Evolutionary conservation across 2,888 invertebrate genomes (phyloP).

Genomic region (Caenorhabditis parvicauda): DNA sequence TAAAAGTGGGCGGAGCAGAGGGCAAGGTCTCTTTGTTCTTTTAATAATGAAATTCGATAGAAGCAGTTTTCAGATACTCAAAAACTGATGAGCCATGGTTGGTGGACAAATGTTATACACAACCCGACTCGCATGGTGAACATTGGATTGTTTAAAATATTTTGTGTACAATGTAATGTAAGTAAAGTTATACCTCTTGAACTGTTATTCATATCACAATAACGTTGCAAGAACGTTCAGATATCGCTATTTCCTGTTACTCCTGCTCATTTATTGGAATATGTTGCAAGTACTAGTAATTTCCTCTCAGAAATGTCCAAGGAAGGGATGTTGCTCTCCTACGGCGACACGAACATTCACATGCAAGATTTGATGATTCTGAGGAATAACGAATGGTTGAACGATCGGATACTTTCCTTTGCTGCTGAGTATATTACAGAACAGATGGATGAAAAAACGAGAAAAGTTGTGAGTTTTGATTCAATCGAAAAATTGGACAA

Average conservation of each 20-base stretch:
- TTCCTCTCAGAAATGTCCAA: not conserved
- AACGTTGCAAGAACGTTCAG: not conserved
- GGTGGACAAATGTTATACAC: conserved; percentile 10
- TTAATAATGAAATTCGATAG: too few species aligned
- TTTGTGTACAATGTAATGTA: too few species aligned
- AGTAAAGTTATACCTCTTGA: too few species aligned
- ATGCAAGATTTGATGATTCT: conserved; percentile 17
- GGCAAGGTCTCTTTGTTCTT: too few species aligned
- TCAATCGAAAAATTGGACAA: too few species aligned
- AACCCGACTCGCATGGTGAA: conserved; percentile 12
- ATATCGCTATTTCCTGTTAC: not conserved
- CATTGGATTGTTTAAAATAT: too few species aligned
- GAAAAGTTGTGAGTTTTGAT: not conserved
- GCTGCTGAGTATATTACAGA: conserved; percentile 28
- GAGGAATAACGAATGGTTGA: conserved; percentile 32
- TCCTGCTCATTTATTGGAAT: not conserved
- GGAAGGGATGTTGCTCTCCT: not conserved
- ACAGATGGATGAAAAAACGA: not conserved
- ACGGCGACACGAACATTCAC: conserved; percentile 6
- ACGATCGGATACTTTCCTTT: conserved; percentile 40
- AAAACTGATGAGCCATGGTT: conserved; percentile 26
- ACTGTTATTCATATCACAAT: too few species aligned
- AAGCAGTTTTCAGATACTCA: conserved; percentile 10
- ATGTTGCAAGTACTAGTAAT: not conserved
- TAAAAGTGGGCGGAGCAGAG: too few species aligned